A percentile compares a stretch with the other conserved stretches of the same genome.
Evolutionary conservation across 92 coral and sea anemone genomes (phyloP).

Genomic region (Phenganax marumi): DNA sequence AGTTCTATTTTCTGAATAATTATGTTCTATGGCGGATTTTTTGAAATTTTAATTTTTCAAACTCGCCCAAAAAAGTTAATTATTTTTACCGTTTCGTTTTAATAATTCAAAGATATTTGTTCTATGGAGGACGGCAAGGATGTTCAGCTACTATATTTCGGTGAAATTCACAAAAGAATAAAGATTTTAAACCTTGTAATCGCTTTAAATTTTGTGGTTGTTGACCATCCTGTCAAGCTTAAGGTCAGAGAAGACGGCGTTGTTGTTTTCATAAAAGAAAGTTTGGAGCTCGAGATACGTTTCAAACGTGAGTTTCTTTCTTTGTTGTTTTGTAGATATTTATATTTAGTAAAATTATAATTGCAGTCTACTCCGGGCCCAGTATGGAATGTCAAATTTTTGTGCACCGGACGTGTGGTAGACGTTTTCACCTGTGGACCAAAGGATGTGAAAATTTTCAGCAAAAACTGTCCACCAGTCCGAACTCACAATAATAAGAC

Average conservation of each 20-base stretch:
- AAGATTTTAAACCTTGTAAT: slow-evolving; percentile 29
- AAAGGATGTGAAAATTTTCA: too few species aligned
- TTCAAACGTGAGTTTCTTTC: slow-evolving; percentile 9
- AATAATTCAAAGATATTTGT: neutral
- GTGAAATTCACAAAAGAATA: slow-evolving; percentile 26
- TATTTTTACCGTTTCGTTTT: neutral
- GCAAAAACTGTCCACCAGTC: too few species aligned
- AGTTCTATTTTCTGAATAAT: too few species aligned
- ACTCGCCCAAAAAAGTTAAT: neutral
- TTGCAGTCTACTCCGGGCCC: too few species aligned
- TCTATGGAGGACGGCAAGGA: neutral
- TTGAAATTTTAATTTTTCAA: neutral
- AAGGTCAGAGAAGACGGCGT: neutral
- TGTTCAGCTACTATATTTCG: slow-evolving; percentile 2
- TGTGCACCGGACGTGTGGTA: too few species aligned
- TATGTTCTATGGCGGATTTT: neutral
- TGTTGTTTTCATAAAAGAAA: neutral
- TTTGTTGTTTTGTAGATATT: too few species aligned
- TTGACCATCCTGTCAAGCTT: neutral
- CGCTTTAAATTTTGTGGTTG: neutral
- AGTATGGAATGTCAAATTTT: too few species aligned
- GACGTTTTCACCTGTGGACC: too few species aligned
- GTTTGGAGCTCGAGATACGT: neutral
- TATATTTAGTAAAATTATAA: too few species aligned
- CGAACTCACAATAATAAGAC: too few species aligned